Evolutionary conservation across 2,888 invertebrate species (phyloP).

Genomic region (Clepsis dumicolana): DNA sequence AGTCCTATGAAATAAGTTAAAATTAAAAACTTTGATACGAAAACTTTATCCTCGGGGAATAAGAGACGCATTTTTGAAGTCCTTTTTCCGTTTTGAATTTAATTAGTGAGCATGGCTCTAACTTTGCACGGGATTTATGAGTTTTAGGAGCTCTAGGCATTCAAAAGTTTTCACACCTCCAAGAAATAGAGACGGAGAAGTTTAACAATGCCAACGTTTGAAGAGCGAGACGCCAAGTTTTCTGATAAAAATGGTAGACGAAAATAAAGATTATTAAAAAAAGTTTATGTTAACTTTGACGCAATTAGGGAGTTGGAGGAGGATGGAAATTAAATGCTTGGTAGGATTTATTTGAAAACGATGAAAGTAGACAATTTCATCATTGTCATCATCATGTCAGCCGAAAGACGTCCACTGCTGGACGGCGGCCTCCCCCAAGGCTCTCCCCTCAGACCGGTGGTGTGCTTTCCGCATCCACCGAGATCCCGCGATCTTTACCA

Average conservation of each 20-base stretch:
- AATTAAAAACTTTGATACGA: slow-evolving; percentile 40
- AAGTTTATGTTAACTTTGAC: slow-evolving; percentile 26
- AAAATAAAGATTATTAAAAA: slow-evolving; percentile 32
- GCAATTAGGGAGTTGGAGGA: slow-evolving; percentile 14
- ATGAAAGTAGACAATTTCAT: too few relatives aligned
- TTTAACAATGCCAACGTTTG: slow-evolving; percentile 35
- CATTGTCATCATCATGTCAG: too few relatives aligned
- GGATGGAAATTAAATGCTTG: neutral
- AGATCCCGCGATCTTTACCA: too few relatives aligned
- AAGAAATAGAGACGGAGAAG: slow-evolving; percentile 21
- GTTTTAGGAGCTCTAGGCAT: slow-evolving; percentile 30
- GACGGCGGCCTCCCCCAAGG: too few relatives aligned
- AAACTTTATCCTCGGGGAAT: slow-evolving; percentile 26
- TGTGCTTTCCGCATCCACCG: too few relatives aligned
- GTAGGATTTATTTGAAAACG: neutral
- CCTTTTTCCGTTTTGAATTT: slow-evolving; percentile 25
- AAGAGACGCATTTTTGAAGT: slow-evolving; percentile 20
- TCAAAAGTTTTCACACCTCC: slow-evolving; percentile 31
- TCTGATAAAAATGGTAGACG: slow-evolving; percentile 6
- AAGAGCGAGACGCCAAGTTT: slow-evolving; percentile 28
- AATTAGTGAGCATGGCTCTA: slow-evolving; percentile 26
- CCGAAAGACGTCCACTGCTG: too few relatives aligned
- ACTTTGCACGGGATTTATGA: slow-evolving; percentile 34
- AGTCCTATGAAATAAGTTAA: slow-evolving; percentile 37
- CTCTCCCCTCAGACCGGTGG: too few relatives aligned